Conservation (phyloP, 2,888 invertebrate genomes). For the Poecilobothrus nobilitatus region DNA sequence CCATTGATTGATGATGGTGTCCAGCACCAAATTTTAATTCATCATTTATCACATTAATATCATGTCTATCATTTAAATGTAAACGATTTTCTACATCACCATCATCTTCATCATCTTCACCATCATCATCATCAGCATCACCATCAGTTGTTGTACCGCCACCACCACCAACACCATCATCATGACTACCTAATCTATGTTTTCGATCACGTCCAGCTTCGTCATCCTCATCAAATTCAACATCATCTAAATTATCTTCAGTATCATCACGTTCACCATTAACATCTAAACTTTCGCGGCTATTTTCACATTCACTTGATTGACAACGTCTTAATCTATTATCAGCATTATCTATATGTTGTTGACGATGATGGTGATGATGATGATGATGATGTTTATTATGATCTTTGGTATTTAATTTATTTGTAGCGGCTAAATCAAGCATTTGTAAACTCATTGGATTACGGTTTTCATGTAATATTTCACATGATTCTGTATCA, state of each 20-base stretch:
- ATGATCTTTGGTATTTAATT: constrained; percentile 31
- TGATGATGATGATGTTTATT: constrained; percentile 23
- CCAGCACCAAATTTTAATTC: constrained; percentile 44
- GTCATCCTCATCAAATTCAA: constrained; percentile 42
- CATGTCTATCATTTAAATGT: constrained; percentile 24
- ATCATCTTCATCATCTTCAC: constrained; percentile 23
- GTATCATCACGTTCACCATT: constrained; percentile 39
- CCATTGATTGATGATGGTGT: constrained; percentile 43
- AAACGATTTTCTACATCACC: constrained; percentile 22
- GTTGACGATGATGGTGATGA: background rate
- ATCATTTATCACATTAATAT: constrained; percentile 44
- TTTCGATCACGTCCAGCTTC: constrained; percentile 32
- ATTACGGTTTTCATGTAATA: constrained; percentile 39
- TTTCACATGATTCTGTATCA: constrained; percentile 44
- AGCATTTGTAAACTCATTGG: constrained; percentile 31
- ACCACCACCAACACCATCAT: constrained; percentile 20
- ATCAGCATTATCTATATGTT: background rate
- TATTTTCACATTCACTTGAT: constrained; percentile 40
- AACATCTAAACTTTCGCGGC: constrained; percentile 39
- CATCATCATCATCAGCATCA: constrained; percentile 24
- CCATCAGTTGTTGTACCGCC: constrained; percentile 18
- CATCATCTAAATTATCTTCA: constrained; percentile 41
- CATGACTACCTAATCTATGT: constrained; percentile 30
- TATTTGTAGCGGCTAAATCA: constrained; percentile 26
- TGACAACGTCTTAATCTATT: constrained; percentile 37